A percentile compares a stretch with the other conserved stretches of the same genome.
These are phyloP conservation scores for Elysia chlorotica DNA, from an alignment of 1,140 invertebrate genomes.

Conservation along the genomic window DNA sequence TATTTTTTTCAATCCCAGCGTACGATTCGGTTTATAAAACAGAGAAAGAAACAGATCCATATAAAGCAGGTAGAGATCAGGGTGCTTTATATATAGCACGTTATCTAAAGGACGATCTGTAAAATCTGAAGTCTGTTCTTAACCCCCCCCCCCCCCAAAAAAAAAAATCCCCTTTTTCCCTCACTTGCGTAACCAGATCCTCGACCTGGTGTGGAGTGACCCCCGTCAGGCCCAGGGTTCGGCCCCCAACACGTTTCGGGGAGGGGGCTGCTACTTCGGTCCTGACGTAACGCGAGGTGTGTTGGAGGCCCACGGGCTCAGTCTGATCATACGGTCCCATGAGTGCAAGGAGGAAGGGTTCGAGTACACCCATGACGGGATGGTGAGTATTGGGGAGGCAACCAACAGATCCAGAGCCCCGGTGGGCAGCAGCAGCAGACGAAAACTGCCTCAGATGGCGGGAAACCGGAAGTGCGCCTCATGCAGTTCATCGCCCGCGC, in stretches of 20 bases:
- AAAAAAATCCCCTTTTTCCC: no score
- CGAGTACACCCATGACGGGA: constrained; percentile 81
- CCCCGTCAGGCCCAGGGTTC: constrained; percentile 74
- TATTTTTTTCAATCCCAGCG: no score
- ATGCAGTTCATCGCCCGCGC: constrained; percentile 77
- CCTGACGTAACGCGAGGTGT: constrained; percentile 83
- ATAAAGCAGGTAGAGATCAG: no score
- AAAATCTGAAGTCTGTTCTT: no score
- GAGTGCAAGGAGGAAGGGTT: constrained; percentile 92
- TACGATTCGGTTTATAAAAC: no score
- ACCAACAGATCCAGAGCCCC: no score
- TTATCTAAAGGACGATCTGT: no score
- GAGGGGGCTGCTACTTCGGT: constrained; percentile 89
- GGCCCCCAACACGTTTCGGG: constrained; percentile 80
- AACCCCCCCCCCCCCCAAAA: no score
- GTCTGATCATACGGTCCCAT: constrained; percentile 83
- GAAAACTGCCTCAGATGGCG: constrained; percentile 31
- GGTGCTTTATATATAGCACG: no score
- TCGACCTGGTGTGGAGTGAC: constrained; percentile 92
- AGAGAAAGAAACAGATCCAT: no score
- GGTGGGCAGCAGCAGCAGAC: constrained; percentile 67
- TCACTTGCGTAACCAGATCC: no score
- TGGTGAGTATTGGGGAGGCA: constrained; percentile 69
- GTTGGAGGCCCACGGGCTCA: constrained; percentile 75
- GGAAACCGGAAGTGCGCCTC: constrained; percentile 75